phyloP scores from a whole-genome alignment of 2,113 vertebrate species.

The Chlorocebus sabaeus region DNA sequence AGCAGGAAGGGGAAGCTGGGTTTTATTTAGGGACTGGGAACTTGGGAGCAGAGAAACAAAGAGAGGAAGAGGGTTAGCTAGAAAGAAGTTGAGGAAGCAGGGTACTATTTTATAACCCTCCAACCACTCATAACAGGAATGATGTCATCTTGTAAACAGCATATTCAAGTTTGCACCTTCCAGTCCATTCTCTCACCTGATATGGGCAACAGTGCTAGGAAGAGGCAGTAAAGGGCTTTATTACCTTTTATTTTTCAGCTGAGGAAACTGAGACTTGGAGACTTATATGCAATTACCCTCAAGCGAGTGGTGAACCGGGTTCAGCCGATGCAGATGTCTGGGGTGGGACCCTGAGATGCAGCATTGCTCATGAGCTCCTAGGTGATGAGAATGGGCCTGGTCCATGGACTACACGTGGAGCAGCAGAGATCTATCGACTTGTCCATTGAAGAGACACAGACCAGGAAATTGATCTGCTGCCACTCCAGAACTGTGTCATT shows the following conservation, averaged over 20 bases:
- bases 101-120: accelerated
- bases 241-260: background rate
- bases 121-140: accelerated
- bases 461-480: background rate
- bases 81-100: background rate
- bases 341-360: background rate
- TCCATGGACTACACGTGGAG: accelerated
- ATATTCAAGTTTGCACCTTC: background rate
- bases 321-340: accelerated
- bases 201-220: accelerated
- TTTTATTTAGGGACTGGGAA: background rate
- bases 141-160: background rate
- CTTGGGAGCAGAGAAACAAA: background rate
- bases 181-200: accelerated
- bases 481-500: accelerated
- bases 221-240: background rate
- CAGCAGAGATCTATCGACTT: accelerated
- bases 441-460: background rate
- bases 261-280: background rate
- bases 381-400: accelerated
- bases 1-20: background rate
- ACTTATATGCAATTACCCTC: background rate
- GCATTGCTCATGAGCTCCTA: background rate
- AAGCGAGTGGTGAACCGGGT: background rate
- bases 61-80: background rate